phyloP scores from a whole-genome alignment of 2,797 vertebrate genomes.

The Paratrypauchen microcephalus region DNA sequence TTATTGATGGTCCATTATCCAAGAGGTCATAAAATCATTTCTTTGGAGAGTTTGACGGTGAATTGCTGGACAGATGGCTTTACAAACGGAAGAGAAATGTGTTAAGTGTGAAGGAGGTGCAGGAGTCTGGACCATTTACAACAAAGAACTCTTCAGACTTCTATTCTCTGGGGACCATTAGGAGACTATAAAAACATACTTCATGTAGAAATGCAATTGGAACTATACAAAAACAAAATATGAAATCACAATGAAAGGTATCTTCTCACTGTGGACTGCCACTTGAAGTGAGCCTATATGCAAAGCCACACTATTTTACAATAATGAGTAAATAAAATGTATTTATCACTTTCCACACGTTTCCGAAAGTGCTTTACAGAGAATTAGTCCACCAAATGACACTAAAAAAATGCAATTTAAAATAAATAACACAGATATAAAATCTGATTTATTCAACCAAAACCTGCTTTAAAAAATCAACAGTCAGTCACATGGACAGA shows the following conservation, averaged over 20 bases:
- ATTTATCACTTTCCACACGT: too few relatives aligned
- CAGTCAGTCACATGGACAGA: too few relatives aligned
- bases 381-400: too few relatives aligned
- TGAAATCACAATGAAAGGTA: background rate
- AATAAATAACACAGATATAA: too few relatives aligned
- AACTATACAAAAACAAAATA: too few relatives aligned
- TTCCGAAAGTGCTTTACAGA: too few relatives aligned
- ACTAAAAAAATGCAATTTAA: too few relatives aligned
- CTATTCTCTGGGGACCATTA: background rate
- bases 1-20: slow-evolving; percentile 11
- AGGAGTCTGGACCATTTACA: background rate
- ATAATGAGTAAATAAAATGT: too few relatives aligned
- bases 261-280: background rate
- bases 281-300: background rate
- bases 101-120: background rate
- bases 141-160: background rate
- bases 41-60: slow-evolving; percentile 4
- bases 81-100: background rate
- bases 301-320: too few relatives aligned
- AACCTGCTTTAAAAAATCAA: too few relatives aligned
- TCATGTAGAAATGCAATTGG: too few relatives aligned
- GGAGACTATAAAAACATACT: background rate
- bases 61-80: slow-evolving; percentile 9
- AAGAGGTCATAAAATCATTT: slow-evolving; percentile 10
- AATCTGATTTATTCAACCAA: too few relatives aligned